Conservation (phyloP, 2,888 invertebrate genomes). For the Metallyticus violacea region DNA sequence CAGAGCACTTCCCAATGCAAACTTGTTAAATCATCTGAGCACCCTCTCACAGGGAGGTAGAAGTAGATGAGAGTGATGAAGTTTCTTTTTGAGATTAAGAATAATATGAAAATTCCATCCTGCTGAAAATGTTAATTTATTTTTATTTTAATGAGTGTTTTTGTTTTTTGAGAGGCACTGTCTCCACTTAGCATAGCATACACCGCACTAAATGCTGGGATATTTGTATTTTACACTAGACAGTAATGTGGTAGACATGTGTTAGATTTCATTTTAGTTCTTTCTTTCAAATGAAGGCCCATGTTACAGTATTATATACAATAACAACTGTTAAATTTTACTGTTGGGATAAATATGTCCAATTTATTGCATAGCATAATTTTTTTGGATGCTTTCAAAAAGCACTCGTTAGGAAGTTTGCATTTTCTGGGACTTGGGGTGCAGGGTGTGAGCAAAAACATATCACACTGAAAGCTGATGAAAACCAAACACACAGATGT, state of each 20-base stretch:
- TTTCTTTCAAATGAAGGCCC: no score
- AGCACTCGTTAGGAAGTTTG: background rate
- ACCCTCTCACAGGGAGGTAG: background rate
- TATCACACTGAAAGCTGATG: background rate
- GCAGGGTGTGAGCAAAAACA: constrained; percentile 1
- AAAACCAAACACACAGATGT: background rate
- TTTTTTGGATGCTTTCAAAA: background rate
- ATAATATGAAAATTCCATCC: background rate
- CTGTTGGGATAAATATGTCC: background rate
- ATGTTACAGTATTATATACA: background rate
- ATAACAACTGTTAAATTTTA: no score
- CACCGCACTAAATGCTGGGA: no score
- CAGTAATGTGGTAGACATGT: no score
- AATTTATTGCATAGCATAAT: background rate
- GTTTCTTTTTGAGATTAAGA: background rate
- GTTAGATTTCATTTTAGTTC: background rate
- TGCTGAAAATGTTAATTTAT: background rate
- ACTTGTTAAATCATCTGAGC: background rate
- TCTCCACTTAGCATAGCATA: background rate
- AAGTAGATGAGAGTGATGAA: no score
- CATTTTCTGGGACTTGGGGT: background rate
- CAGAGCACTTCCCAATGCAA: constrained; percentile 10
- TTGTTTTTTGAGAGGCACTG: background rate
- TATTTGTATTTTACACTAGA: no score
- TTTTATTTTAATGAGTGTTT: background rate